Evolutionary conservation across 2,113 vertebrate genomes (phyloP).

Genomic region (Bos taurus): DNA sequence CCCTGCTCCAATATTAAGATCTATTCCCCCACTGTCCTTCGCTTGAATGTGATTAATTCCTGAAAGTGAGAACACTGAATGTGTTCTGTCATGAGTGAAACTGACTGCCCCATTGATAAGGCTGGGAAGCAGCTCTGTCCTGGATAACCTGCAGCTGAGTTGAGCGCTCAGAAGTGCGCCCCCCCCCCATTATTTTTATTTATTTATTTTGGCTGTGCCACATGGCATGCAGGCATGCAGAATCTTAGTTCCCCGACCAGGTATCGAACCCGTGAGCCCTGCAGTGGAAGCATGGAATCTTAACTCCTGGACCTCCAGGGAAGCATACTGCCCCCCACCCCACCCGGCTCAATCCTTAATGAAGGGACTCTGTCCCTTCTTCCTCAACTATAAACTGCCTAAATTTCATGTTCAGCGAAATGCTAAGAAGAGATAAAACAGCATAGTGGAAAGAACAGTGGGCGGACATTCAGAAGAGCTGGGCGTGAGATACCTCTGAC

Average conservation of each 20-base stretch:
- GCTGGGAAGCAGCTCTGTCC: neutral
- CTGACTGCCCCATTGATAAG: neutral
- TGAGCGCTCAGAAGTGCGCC: neutral
- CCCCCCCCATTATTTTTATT: neutral
- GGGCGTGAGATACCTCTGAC: neutral
- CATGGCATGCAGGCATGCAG: neutral
- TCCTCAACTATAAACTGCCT: neutral
- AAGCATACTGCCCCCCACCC: neutral
- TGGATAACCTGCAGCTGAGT: neutral
- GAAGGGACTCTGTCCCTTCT: neutral
- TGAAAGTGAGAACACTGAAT: conserved; percentile 24
- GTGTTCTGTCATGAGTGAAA: neutral
- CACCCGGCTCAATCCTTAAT: neutral
- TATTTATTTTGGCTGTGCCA: neutral
- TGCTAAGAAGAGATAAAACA: neutral
- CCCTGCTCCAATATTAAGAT: neutral
- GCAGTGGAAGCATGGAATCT: neutral
- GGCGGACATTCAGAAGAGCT: neutral
- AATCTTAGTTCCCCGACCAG: neutral
- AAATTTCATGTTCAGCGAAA: neutral
- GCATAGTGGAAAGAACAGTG: neutral
- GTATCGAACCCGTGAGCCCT: neutral
- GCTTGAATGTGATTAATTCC: neutral
- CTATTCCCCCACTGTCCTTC: neutral
- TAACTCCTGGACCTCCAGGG: neutral